These are phyloP conservation scores for Falcunculus frontatus DNA, from an alignment of 2,113 vertebrate species.

Conservation along the genomic window DNA sequence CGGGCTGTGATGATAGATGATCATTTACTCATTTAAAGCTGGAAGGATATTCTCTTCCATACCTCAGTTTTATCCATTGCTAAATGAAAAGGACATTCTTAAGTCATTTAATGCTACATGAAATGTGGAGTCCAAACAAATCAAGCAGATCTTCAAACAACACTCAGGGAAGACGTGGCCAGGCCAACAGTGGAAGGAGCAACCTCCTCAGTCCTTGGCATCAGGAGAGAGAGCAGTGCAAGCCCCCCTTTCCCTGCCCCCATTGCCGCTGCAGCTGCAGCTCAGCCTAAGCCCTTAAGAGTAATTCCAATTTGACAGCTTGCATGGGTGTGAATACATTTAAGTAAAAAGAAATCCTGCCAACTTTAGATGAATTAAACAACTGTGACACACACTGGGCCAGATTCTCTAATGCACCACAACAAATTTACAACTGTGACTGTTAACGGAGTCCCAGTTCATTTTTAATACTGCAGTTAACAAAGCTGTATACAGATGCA, in stretches of 20 bases:
- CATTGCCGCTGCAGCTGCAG: not conserved
- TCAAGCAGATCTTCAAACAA: not conserved
- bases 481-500: not conserved
- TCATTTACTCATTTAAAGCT: not conserved
- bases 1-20: not conserved
- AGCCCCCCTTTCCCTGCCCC: not conserved
- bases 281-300: not conserved
- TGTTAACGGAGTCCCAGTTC: not conserved
- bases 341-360: not conserved
- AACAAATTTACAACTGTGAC: not conserved
- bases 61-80: not conserved
- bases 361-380: slow-evolving; percentile 40
- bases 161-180: not conserved
- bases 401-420: slow-evolving; percentile 2
- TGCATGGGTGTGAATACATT: slow-evolving; percentile 39
- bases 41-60: not conserved
- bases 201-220: not conserved
- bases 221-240: not conserved
- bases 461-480: not conserved
- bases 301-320: slow-evolving; percentile 39
- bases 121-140: not conserved
- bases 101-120: not conserved
- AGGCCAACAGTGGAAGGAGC: not conserved
- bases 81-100: not conserved
- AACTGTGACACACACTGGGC: slow-evolving; percentile 1